phyloP scores from a whole-genome alignment of 2,888 invertebrate genomes.

The Luperina testacea region DNA sequence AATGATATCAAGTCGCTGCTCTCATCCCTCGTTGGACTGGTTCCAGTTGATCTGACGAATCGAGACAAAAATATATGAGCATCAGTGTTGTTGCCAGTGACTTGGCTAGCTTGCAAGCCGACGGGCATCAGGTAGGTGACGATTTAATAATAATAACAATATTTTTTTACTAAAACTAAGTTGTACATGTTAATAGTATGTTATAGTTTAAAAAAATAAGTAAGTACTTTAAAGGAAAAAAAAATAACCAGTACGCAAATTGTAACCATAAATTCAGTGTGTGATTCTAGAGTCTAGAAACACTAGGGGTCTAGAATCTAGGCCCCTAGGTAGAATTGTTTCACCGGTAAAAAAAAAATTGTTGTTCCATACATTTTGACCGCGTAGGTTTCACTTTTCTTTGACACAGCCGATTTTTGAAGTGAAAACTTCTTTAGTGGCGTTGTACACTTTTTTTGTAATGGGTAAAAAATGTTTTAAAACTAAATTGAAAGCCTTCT shows the following conservation, averaged over 20 bases:
- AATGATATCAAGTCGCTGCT: slow-evolving; percentile 93
- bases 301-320: too few species aligned
- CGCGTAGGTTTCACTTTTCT: background rate
- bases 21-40: slow-evolving; percentile 82
- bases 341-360: background rate
- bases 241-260: too few species aligned
- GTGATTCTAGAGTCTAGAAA: too few species aligned
- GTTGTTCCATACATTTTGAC: background rate
- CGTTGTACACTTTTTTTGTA: too few species aligned
- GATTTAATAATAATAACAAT: background rate
- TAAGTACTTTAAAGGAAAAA: too few species aligned
- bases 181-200: background rate
- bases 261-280: too few species aligned
- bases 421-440: too few species aligned
- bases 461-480: too few species aligned
- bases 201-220: background rate
- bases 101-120: slow-evolving; percentile 8
- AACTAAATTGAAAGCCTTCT: too few species aligned
- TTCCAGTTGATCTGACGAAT: slow-evolving; percentile 81
- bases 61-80: slow-evolving; percentile 43
- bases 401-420: background rate
- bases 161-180: background rate
- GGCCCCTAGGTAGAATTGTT: too few species aligned
- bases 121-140: slow-evolving; percentile 5
- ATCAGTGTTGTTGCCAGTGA: slow-evolving; percentile 22